Evolutionary conservation across 2,888 invertebrate species (phyloP).

Genomic region (Eilema caniola): DNA sequence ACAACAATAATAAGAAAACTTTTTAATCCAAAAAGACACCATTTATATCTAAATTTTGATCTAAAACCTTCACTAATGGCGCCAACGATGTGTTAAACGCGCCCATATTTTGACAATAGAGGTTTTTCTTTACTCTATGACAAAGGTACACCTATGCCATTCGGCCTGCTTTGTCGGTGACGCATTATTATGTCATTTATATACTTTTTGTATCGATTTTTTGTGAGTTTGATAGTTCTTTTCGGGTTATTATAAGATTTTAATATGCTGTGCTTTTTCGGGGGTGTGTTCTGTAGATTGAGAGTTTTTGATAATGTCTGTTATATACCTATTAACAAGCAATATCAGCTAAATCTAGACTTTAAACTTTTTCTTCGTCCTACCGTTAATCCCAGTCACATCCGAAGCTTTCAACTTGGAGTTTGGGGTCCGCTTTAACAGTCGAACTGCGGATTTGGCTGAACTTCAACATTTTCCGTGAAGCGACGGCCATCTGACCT

Average conservation of each 20-base stretch:
- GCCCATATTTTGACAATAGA: slow-evolving; percentile 74
- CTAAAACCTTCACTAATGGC: slow-evolving; percentile 57
- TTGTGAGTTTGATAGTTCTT: slow-evolving; percentile 22
- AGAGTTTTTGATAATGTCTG: slow-evolving; percentile 3
- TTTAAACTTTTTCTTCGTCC: too few relatives aligned
- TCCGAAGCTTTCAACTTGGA: too few relatives aligned
- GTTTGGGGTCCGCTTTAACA: too few relatives aligned
- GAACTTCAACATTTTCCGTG: too few relatives aligned
- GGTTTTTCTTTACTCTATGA: slow-evolving; percentile 62
- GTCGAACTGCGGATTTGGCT: too few relatives aligned
- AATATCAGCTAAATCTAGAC: not conserved
- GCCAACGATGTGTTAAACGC: slow-evolving; percentile 77
- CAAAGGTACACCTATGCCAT: slow-evolving; percentile 51
- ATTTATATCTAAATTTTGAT: slow-evolving; percentile 39
- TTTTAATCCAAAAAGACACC: slow-evolving; percentile 20
- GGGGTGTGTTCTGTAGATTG: slow-evolving; percentile 2
- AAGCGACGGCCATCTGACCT: too few relatives aligned
- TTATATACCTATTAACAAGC: too few relatives aligned
- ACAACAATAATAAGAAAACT: not conserved
- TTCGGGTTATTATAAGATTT: slow-evolving; percentile 19
- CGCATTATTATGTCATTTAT: slow-evolving; percentile 44
- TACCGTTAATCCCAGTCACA: too few relatives aligned
- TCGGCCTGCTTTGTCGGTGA: slow-evolving; percentile 46
- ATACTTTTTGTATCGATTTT: slow-evolving; percentile 32
- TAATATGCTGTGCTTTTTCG: slow-evolving; percentile 35